phyloP scores from a whole-genome alignment of 2,797 vertebrate species.

The Melanotaenia parkinsoni region DNA sequence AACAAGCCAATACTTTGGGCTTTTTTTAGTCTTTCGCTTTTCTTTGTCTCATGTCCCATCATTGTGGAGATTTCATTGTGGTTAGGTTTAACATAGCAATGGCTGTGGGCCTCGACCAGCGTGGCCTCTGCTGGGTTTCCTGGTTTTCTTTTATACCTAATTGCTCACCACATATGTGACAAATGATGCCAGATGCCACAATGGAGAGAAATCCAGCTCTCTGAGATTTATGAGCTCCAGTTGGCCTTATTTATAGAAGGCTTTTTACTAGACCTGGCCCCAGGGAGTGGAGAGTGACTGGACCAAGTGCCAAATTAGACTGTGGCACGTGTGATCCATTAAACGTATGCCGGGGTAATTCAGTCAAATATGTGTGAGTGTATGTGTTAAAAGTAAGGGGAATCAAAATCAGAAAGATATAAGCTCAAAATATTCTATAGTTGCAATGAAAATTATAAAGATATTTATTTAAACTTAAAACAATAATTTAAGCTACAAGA shows the following conservation, averaged over 20 bases:
- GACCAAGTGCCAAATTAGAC: slow-evolving; percentile 55
- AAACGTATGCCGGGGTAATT: slow-evolving; percentile 41
- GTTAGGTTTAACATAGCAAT: slow-evolving; percentile 66
- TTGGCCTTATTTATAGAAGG: slow-evolving; percentile 76
- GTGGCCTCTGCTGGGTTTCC: slow-evolving; percentile 65
- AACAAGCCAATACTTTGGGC: slow-evolving; percentile 19
- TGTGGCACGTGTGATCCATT: slow-evolving; percentile 72
- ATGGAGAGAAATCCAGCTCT: slow-evolving; percentile 70
- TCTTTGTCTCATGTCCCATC: slow-evolving; percentile 32
- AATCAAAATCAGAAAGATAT: not conserved
- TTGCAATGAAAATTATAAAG: not conserved
- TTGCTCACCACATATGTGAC: slow-evolving; percentile 80
- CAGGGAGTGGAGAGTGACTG: slow-evolving; percentile 63
- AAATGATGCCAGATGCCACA: slow-evolving; percentile 80
- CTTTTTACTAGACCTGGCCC: slow-evolving; percentile 70
- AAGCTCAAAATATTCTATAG: not conserved
- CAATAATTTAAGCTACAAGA: too few species aligned
- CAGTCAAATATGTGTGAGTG: slow-evolving; percentile 64
- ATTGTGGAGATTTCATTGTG: slow-evolving; percentile 54
- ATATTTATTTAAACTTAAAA: too few species aligned
- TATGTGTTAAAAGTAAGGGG: slow-evolving; percentile 8
- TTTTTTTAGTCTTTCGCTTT: slow-evolving; percentile 33
- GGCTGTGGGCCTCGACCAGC: slow-evolving; percentile 66
- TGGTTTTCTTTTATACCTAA: slow-evolving; percentile 79
- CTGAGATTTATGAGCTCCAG: slow-evolving; percentile 75